Conservation (phyloP, 2,113 vertebrate species). For the Crotalus tigris region DNA sequence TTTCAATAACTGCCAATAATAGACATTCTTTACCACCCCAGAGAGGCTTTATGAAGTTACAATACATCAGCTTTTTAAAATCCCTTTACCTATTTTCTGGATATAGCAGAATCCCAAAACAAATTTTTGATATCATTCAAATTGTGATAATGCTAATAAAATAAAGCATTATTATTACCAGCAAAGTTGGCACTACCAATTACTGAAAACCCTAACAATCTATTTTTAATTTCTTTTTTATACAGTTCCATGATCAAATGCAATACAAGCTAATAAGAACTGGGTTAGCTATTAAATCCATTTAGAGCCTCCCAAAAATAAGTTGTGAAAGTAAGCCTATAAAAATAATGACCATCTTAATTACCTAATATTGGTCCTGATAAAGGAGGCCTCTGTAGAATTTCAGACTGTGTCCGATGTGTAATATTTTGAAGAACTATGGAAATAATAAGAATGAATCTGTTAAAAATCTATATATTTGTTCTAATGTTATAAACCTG, state of each 20-base stretch:
- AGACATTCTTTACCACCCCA: not conserved
- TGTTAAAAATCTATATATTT: not conserved
- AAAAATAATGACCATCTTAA: conserved; percentile 28
- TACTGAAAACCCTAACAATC: not conserved
- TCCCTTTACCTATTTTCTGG: not conserved
- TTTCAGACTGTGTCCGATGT: conserved; percentile 62
- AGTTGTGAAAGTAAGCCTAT: conserved; percentile 14
- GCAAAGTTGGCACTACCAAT: not conserved
- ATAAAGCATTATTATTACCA: not conserved
- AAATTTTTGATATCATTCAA: not conserved
- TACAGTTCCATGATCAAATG: not conserved
- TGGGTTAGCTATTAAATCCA: not conserved
- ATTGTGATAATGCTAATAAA: not conserved
- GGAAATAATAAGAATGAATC: conserved; percentile 33
- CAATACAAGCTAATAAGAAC: not conserved
- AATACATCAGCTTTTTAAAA: not conserved
- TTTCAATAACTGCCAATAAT: not conserved
- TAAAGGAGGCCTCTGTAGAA: conserved; percentile 61
- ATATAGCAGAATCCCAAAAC: not conserved
- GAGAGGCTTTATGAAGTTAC: not conserved
- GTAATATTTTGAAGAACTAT: conserved; percentile 77
- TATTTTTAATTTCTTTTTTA: not conserved
- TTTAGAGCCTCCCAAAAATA: not conserved
- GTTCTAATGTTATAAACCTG: not conserved
- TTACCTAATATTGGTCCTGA: conserved; percentile 75